Evolutionary conservation across 2,888 invertebrate species (phyloP).

Genomic region (Dugesia japonica): DNA sequence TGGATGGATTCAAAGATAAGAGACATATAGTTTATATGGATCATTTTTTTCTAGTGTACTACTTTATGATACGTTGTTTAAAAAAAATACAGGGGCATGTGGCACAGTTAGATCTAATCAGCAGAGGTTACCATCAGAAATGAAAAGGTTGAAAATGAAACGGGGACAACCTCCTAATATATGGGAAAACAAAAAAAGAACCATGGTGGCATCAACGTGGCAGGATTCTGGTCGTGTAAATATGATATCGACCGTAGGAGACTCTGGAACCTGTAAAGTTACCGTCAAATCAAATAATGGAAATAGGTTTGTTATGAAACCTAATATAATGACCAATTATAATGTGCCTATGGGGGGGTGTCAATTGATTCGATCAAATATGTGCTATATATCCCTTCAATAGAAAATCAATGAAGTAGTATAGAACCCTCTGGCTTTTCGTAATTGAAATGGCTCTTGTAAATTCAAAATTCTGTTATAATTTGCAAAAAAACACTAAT

Average conservation of each 20-base stretch:
- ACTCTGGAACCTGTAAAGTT: too few species aligned
- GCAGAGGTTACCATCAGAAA: neutral
- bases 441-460: too few species aligned
- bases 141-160: neutral
- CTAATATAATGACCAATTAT: neutral
- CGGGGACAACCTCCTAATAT: neutral
- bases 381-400: too few species aligned
- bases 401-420: too few species aligned
- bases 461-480: too few species aligned
- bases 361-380: neutral
- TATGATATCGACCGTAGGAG: neutral
- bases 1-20: conserved; percentile 12
- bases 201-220: neutral
- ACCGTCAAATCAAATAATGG: neutral
- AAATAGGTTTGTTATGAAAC: neutral
- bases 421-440: too few species aligned
- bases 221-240: neutral
- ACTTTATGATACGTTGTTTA: neutral
- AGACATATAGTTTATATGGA: too few species aligned
- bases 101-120: neutral
- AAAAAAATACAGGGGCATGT: neutral
- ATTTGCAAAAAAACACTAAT: too few species aligned
- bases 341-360: neutral
- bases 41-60: neutral
- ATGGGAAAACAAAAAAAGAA: neutral